Percentiles rank a stretch among this genome's conserved stretches.
phyloP scores from a whole-genome alignment of 2,888 invertebrate species.

The Folsomia manolachei region DNA sequence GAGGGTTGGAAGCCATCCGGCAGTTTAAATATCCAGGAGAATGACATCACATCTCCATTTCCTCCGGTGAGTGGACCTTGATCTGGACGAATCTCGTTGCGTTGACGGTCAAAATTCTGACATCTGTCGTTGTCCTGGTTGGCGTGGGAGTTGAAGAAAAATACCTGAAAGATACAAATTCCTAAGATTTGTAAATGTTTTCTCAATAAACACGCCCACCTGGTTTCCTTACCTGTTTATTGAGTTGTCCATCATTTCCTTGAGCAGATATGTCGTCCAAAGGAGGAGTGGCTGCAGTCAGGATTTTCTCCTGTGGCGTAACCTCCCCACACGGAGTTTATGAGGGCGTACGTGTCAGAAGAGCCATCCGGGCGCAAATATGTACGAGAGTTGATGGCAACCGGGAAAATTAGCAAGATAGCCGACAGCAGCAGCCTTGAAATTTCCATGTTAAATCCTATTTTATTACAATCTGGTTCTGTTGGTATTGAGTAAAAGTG shows the following conservation, averaged over 20 bases:
- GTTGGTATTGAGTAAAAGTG: too few species aligned
- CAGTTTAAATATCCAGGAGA: constrained; percentile 46
- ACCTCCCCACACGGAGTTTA: constrained; percentile 39
- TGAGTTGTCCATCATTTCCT: constrained; percentile 39
- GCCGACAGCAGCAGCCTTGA: too few species aligned
- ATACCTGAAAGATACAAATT: too few species aligned
- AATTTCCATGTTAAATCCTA: too few species aligned
- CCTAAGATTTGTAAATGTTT: too few species aligned
- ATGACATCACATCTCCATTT: constrained; percentile 35
- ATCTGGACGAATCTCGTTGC: constrained; percentile 38
- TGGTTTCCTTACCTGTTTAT: constrained; percentile 19
- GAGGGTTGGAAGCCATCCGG: constrained; percentile 44
- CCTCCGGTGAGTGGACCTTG: constrained; percentile 26
- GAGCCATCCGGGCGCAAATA: constrained; percentile 37
- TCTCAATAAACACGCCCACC: not conserved
- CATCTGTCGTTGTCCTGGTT: constrained; percentile 44
- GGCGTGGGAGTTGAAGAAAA: constrained; percentile 44
- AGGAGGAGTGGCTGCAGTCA: constrained; percentile 41
- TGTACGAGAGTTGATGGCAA: too few species aligned
- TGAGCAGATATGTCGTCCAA: too few species aligned
- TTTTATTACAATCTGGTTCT: too few species aligned
- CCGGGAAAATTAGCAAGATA: not conserved
- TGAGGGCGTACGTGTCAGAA: constrained; percentile 34
- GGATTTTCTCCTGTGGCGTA: constrained; percentile 41
- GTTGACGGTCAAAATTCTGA: constrained; percentile 39